These are phyloP conservation scores for Phyllotis vaccarum DNA, from an alignment of 2,797 vertebrate species.

Conservation along the genomic window DNA sequence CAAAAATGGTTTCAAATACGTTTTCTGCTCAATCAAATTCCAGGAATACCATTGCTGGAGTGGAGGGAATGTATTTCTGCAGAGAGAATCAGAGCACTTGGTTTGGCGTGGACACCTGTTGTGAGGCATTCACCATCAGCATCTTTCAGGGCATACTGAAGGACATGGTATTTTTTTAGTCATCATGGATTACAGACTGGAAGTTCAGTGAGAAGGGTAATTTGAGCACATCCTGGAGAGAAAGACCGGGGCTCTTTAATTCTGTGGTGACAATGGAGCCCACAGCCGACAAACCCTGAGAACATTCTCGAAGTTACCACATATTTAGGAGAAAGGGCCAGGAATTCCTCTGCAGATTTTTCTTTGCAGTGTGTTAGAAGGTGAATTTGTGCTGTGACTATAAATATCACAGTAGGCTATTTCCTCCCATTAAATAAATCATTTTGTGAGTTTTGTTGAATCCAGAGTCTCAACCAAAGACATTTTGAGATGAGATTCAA, in stretches of 20 bases:
- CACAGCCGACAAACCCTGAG: background rate
- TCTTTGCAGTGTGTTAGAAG: background rate
- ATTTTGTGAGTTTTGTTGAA: constrained; percentile 18
- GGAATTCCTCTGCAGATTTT: background rate
- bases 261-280: background rate
- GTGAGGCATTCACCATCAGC: background rate
- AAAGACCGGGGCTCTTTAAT: background rate
- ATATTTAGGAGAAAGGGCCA: constrained; percentile 13
- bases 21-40: background rate
- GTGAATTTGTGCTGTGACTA: background rate
- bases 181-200: background rate
- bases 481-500: background rate
- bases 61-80: background rate
- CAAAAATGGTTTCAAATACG: background rate
- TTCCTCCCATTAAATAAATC: background rate
- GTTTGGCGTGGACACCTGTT: background rate
- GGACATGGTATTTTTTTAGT: background rate
- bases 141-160: background rate
- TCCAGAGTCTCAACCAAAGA: background rate
- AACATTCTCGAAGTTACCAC: constrained; percentile 15
- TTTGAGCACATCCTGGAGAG: background rate
- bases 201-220: background rate
- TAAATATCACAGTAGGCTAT: constrained; percentile 37
- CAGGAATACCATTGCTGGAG: background rate
- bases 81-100: background rate